Evolutionary conservation across 1,140 invertebrate species (phyloP).

Genomic region (Orchestia grillus): DNA sequence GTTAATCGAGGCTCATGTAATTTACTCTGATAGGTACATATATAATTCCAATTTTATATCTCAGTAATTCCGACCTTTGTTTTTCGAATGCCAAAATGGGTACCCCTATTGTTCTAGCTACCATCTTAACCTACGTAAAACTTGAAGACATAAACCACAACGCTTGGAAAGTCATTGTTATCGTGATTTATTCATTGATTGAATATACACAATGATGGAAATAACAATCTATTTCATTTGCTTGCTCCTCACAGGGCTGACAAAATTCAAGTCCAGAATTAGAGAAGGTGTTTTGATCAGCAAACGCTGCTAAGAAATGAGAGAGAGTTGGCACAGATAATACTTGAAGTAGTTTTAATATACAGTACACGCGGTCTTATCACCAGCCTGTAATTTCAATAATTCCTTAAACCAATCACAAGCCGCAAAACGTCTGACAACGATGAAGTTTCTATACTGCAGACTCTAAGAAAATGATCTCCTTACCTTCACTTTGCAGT

Average conservation of each 20-base stretch:
- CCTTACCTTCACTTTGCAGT: background rate
- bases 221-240: too few relatives aligned
- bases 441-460: background rate
- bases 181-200: too few relatives aligned
- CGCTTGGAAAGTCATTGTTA: background rate
- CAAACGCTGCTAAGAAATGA: too few relatives aligned
- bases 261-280: too few relatives aligned
- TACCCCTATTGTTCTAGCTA: too few relatives aligned
- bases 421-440: background rate
- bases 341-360: background rate
- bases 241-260: too few relatives aligned
- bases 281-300: too few relatives aligned
- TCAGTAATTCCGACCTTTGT: too few relatives aligned
- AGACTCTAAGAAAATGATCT: background rate
- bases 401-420: background rate
- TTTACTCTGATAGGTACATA: background rate
- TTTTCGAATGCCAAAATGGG: too few relatives aligned
- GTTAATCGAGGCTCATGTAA: background rate
- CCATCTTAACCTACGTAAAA: too few relatives aligned
- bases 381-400: background rate
- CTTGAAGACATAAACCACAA: background rate
- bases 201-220: too few relatives aligned
- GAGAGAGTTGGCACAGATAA: background rate
- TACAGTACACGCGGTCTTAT: background rate
- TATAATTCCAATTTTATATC: too few relatives aligned